phyloP scores from a whole-genome alignment of 2,113 vertebrate genomes.

The Ptilorrhoa leucosticta region DNA sequence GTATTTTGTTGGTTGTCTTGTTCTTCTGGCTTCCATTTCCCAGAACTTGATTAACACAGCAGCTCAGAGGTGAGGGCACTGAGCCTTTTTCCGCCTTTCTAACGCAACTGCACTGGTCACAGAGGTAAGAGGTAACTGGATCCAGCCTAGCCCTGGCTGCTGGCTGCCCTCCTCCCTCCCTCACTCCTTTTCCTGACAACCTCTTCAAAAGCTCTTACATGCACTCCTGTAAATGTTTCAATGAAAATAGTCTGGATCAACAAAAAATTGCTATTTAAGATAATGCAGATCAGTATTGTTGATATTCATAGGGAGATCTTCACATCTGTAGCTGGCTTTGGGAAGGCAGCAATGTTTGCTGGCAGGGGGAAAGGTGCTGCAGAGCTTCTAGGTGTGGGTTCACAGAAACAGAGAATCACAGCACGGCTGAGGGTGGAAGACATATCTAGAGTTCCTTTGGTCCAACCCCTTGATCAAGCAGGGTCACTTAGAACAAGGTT shows the following conservation, averaged over 20 bases:
- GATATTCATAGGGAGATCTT: not conserved
- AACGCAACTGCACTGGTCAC: not conserved
- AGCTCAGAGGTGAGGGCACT: not conserved
- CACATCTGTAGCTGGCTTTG: not conserved
- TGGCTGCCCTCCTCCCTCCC: not conserved
- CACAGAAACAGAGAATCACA: not conserved
- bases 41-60: not conserved
- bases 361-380: not conserved
- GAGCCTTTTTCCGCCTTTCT: not conserved
- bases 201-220: not conserved
- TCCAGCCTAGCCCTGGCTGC: not conserved
- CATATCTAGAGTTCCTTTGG: not conserved
- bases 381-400: not conserved
- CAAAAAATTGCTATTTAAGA: not conserved
- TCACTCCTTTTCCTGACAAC: not conserved
- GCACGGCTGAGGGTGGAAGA: not conserved
- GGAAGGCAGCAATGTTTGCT: not conserved
- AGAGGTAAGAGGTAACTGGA: not conserved
- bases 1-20: not conserved
- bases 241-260: not conserved
- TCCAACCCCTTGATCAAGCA: not conserved
- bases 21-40: not conserved
- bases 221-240: not conserved
- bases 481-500: not conserved
- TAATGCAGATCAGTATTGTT: not conserved